Conservation (phyloP, 2,888 invertebrate species). For the Plebejus argus region DNA sequence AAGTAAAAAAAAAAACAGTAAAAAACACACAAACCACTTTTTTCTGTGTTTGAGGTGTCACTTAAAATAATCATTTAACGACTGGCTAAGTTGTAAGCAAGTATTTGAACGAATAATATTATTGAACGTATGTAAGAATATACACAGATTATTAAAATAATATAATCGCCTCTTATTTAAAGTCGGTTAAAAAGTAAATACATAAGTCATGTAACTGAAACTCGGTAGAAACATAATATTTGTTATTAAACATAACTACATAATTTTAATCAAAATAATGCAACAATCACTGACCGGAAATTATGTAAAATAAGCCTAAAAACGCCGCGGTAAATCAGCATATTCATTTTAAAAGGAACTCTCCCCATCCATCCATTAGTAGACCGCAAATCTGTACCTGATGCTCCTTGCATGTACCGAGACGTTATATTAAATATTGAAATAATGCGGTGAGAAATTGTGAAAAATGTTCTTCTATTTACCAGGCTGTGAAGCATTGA, state of each 20-base stretch:
- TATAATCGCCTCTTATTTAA: too few relatives aligned
- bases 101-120: too few relatives aligned
- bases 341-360: slow-evolving; percentile 69
- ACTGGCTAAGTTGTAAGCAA: too few relatives aligned
- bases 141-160: too few relatives aligned
- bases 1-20: too few relatives aligned
- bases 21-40: too few relatives aligned
- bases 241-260: background rate
- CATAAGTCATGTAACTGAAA: background rate
- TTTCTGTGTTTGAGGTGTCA: too few relatives aligned
- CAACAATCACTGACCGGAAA: slow-evolving; percentile 69
- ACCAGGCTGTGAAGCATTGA: background rate
- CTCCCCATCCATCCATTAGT: slow-evolving; percentile 74
- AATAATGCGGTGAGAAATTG: slow-evolving; percentile 44
- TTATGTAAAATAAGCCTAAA: slow-evolving; percentile 74
- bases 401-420: slow-evolving; percentile 64
- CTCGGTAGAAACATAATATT: background rate
- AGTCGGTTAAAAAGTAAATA: too few relatives aligned
- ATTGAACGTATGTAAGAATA: too few relatives aligned
- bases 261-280: slow-evolving; percentile 59
- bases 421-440: slow-evolving; percentile 61
- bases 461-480: background rate
- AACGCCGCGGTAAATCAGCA: slow-evolving; percentile 71
- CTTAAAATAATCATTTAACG: too few relatives aligned
- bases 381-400: slow-evolving; percentile 63